phyloP scores from a whole-genome alignment of 1,140 invertebrate species.

The Pomacea maculata region DNA sequence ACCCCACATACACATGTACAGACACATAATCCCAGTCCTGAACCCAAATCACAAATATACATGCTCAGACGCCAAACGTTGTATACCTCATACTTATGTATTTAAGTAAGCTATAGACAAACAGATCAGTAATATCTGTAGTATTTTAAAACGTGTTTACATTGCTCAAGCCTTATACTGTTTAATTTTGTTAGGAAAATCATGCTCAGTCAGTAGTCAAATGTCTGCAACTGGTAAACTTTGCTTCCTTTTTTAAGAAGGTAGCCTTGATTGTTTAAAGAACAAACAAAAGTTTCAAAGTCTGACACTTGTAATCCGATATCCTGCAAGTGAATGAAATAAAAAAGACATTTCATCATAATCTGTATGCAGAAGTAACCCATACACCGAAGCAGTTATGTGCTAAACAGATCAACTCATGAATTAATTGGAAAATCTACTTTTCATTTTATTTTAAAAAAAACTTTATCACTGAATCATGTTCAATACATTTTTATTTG shows the following conservation, averaged over 20 bases:
- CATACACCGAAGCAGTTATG: too few relatives aligned
- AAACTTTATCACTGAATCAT: too few relatives aligned
- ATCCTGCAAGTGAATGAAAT: conserved; percentile 61
- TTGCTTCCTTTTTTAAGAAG: conserved; percentile 84
- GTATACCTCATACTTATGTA: not conserved
- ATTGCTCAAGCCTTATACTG: not conserved
- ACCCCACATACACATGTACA: too few relatives aligned
- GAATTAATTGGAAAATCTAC: too few relatives aligned
- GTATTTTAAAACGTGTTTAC: not conserved
- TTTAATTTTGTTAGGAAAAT: not conserved
- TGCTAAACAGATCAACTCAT: too few relatives aligned
- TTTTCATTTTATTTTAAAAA: too few relatives aligned
- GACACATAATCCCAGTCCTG: too few relatives aligned
- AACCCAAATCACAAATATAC: not conserved
- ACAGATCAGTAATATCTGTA: not conserved
- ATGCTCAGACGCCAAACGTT: not conserved
- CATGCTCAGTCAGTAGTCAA: conserved; percentile 47
- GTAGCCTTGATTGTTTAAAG: conserved; percentile 85
- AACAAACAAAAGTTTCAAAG: conserved; percentile 75
- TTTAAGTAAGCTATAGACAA: not conserved
- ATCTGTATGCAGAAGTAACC: too few relatives aligned
- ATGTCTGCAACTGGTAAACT: conserved; percentile 75
- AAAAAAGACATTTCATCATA: too few relatives aligned
- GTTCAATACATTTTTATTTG: too few relatives aligned
- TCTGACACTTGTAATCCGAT: conserved; percentile 71